Conservation (phyloP, 2,113 vertebrate genomes). For the Pseudonaja textilis region DNA sequence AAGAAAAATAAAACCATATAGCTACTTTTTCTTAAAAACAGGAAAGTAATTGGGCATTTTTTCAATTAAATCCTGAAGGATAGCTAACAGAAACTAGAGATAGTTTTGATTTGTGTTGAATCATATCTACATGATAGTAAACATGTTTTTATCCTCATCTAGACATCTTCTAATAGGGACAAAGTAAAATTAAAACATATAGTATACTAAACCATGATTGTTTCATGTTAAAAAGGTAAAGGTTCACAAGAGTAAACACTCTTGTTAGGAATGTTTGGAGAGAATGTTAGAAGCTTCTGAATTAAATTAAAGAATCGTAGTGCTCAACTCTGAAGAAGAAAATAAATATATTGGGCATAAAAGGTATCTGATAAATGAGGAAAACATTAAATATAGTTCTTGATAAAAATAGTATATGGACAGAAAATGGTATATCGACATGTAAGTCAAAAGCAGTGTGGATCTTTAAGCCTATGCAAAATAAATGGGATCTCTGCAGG, state of each 20-base stretch:
- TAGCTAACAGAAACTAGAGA: not conserved
- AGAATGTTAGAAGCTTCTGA: not conserved
- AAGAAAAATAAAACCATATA: not conserved
- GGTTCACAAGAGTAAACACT: not conserved
- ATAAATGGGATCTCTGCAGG: not conserved
- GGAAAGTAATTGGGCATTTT: not conserved
- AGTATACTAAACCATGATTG: not conserved
- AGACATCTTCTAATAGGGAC: not conserved
- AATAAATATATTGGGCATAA: not conserved
- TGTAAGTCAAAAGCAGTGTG: not conserved
- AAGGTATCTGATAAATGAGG: not conserved
- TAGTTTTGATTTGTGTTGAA: not conserved
- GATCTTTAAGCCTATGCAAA: not conserved
- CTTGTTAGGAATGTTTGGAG: not conserved
- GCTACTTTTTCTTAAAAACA: not conserved
- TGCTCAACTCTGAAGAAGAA: not conserved
- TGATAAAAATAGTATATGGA: not conserved
- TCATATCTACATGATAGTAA: not conserved
- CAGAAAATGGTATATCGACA: not conserved
- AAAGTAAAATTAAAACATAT: not conserved
- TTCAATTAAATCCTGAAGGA: not conserved
- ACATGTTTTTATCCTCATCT: not conserved
- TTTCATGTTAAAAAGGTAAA: not conserved
- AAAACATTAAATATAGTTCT: not conserved
- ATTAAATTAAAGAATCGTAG: not conserved